These are phyloP conservation scores for Brachirus orientalis DNA, from an alignment of 2,113 vertebrate species.

Conservation along the genomic window DNA sequence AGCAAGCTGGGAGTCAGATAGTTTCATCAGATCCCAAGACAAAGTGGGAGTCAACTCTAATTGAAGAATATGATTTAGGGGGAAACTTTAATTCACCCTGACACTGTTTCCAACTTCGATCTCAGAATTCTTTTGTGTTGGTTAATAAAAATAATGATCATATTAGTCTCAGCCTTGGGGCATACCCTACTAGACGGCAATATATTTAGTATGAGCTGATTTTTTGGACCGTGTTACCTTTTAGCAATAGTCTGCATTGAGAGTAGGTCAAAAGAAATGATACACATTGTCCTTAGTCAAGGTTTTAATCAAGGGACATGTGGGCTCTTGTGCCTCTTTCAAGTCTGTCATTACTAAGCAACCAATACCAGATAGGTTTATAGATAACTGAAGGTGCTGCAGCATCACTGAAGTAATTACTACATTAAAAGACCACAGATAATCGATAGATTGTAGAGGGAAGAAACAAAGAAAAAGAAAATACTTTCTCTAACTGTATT, in stretches of 20 bases:
- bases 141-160: not conserved
- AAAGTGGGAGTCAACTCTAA: not conserved
- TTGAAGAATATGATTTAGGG: not conserved
- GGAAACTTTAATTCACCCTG: not conserved
- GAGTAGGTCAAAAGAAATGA: not conserved
- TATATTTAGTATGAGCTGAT: not conserved
- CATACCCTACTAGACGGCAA: not conserved
- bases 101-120: not conserved
- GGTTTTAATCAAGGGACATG: too few relatives aligned
- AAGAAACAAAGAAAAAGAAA: too few relatives aligned
- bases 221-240: slow-evolving; percentile 10
- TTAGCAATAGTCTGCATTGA: too few relatives aligned
- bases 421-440: too few relatives aligned
- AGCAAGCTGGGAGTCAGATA: not conserved
- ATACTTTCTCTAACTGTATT: too few relatives aligned
- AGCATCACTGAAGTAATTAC: too few relatives aligned
- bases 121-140: not conserved
- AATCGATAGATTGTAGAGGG: too few relatives aligned
- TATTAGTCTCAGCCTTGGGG: not conserved
- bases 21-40: slow-evolving; percentile 1
- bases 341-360: too few relatives aligned
- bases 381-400: too few relatives aligned
- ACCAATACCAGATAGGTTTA: too few relatives aligned
- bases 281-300: not conserved
- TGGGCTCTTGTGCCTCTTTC: too few relatives aligned